phyloP scores from a whole-genome alignment of 92 coral and sea anemone genomes.

The Virgularia gustaviana region DNA sequence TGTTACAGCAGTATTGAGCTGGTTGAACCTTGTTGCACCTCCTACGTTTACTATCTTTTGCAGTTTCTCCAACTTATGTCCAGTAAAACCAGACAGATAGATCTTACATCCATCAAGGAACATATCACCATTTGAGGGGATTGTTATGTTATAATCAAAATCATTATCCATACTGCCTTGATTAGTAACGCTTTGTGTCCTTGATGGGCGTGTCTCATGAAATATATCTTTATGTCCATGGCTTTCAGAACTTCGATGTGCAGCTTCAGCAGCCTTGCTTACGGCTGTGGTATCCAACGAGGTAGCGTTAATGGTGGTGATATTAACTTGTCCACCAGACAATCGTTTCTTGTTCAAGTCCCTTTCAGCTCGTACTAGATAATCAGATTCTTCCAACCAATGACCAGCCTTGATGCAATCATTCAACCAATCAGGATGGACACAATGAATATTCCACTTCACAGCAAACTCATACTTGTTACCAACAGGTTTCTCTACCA shows the following conservation, averaged over 20 bases:
- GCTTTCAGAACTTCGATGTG: conserved; percentile 78
- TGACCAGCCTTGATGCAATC: conserved; percentile 78
- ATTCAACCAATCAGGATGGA: conserved; percentile 77
- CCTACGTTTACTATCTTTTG: conserved; percentile 82
- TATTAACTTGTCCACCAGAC: conserved; percentile 52
- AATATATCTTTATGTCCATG: conserved; percentile 68
- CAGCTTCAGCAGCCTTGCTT: conserved; percentile 82
- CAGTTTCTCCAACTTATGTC: conserved; percentile 62
- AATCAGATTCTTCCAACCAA: conserved; percentile 74
- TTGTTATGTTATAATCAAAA: conserved; percentile 58
- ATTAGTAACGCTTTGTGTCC: conserved; percentile 3
- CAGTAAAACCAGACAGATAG: conserved; percentile 79
- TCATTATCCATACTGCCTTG: conserved; percentile 3
- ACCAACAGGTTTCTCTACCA: conserved; percentile 76
- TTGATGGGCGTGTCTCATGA: conserved; percentile 42
- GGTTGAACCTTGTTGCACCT: conserved; percentile 89
- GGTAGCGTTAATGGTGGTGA: conserved; percentile 33
- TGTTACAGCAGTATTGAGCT: conserved; percentile 84
- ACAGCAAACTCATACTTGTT: conserved; percentile 84
- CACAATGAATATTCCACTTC: conserved; percentile 86
- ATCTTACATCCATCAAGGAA: conserved; percentile 95
- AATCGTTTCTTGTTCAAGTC: conserved; percentile 53
- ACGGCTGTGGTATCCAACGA: conserved; percentile 33
- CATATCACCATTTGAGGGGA: conserved; percentile 71
- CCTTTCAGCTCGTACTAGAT: conserved; percentile 55